Evolutionary conservation across 2,113 vertebrate species (phyloP), one percentile per base, ranked within the genome.

Genomic region (Coryphaenoides rupestris): DNA sequence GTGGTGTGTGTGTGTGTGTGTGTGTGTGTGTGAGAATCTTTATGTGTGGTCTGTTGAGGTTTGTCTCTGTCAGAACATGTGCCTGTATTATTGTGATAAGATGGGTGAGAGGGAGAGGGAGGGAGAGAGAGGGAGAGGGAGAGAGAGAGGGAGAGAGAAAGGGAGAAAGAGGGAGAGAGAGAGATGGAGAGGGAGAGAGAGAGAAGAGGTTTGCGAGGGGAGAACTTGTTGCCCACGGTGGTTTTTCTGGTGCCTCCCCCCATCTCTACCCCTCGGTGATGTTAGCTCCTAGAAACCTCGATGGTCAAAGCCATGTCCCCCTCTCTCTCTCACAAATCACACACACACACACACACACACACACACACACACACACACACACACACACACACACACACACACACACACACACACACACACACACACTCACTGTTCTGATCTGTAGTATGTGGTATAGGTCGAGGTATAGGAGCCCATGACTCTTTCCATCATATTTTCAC

Each of bases 211-310:
- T 40, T 40, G 7, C 33, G n/a, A 21, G 19, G 54, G 15, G 19
- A 22, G 19, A 55, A 55, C 19, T 21, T 55, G 72, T 55, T 50
- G 62, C 59, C 73, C 68, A 64, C 26, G 12, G 68, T 69, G 63
- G 55, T 62, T 69, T 81, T 62, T 79, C 72, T 72, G 66, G 76
- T 75, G 74, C 67, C 65, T 66, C 67, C 65, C 68, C 71, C 59
- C 63, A 60, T 68, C 50, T 73, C 62, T 71, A 70, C 24, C 23
- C 80, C 71, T 55, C 50, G 71, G 69, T 2, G 76, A 80, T 69
- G 75, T 59, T 52, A 55, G 54, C 66, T 66, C 62, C 56, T 60
- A 74, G 54, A 73, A 71, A 65, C 47, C 49, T 71, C 61, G 63
- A 67, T 40, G 65, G 68, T 60, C 9, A 7, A 7, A 40, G 13